Percentiles rank a stretch among this genome's conserved stretches.
Conservation (phyloP, 37 sponge, comb jelly and placozoan species). For the Bolinopsis microptera region DNA sequence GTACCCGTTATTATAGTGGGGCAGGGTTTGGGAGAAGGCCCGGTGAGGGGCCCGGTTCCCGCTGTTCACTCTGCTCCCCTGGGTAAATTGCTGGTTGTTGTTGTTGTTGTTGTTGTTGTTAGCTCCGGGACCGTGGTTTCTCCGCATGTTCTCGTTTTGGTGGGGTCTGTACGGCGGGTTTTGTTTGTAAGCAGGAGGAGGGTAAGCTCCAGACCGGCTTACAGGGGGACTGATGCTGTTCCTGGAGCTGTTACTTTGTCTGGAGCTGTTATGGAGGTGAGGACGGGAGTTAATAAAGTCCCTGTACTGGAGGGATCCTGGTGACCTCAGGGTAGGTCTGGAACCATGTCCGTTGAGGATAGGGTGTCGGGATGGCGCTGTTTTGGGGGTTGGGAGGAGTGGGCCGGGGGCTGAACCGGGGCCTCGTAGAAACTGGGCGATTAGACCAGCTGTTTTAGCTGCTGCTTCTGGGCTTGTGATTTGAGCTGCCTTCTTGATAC, state of each 20-base stretch:
- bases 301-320: not conserved
- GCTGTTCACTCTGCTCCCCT: not conserved
- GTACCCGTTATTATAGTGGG: not conserved
- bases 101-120: not conserved
- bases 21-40: not conserved
- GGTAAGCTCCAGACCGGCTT: not conserved
- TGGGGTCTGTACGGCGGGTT: not conserved
- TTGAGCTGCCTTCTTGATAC: not conserved
- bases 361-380: not conserved
- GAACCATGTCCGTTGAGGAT: not conserved
- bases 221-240: too few relatives aligned
- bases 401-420: not conserved
- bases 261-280: not conserved
- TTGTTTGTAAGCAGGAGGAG: not conserved
- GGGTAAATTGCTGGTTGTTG: not conserved
- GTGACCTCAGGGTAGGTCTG: not conserved
- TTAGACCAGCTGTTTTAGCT: slow-evolving; percentile 32
- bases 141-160: not conserved
- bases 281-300: not conserved
- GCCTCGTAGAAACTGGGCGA: slow-evolving; percentile 12
- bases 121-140: not conserved
- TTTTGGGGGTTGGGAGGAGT: not conserved
- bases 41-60: not conserved
- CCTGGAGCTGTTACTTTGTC: too few relatives aligned
- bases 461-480: slow-evolving; percentile 40